Evolutionary conservation across 1,140 invertebrate species (phyloP), one percentile per base, ranked within the genome.

Genomic region (Leucophenga varia): DNA sequence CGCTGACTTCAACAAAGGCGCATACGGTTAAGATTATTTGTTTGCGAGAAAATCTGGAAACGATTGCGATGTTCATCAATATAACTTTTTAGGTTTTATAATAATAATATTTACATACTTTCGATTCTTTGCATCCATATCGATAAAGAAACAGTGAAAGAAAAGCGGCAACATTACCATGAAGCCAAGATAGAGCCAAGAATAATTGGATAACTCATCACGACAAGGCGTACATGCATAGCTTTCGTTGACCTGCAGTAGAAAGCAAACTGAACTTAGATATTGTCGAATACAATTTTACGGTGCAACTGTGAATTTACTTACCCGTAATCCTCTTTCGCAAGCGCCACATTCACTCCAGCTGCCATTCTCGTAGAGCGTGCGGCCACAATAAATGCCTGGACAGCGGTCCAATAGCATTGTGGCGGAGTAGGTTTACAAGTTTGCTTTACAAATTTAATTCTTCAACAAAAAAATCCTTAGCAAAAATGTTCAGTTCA

Each of bases 121-220:
- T 60, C 87, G 81, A 56, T 85, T 81, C 69, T 88, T 85, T 28
- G 88, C 82, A 14, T 89, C 85, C 77, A 82, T 85, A 72, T 96
- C 93, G 36, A 96, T 96, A 64, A 89, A 94, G 61, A 91, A 91
- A 82, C 90, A 93, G 76, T 97, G 93, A 45, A 96, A 77, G 21
- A 94, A 84, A 9, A 96, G 72, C 1, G 91, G 86, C 30, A 94
- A 58, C 6, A 95, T 67, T 1, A 86, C 89, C 90, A 97, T 95
- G 63, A 97, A 97, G 2, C 91, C 90, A 12, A 97, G 79, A 76
- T 95, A 97, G 1, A 96, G 80, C 87, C 91, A 95, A 67, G 97
- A 94, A 68, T 97, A 97, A n/a, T 93, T 81, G 21, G 82, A 78
- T 1, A 91, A 87, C 13, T 79, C 77, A 44, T 90, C 86, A 3